Evolutionary conservation across 2,888 invertebrate species (phyloP).

Genomic region (Alsophila aescularia): DNA sequence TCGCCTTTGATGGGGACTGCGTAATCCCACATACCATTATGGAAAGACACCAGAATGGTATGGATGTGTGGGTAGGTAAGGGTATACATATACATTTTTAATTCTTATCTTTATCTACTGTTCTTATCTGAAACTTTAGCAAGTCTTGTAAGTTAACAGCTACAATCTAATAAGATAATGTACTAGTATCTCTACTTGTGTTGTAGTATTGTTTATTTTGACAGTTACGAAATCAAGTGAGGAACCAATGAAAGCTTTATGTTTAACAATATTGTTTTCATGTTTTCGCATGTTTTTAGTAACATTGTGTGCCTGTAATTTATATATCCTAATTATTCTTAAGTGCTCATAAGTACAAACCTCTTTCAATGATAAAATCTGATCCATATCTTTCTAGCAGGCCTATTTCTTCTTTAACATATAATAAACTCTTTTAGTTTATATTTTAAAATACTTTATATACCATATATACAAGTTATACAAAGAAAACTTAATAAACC

Average conservation of each 20-base stretch:
- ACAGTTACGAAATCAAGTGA: too few species aligned
- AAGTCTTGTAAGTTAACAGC: background rate
- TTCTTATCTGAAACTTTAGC: constrained; percentile 6
- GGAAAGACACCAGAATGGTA: constrained; percentile 84
- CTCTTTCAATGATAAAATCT: too few species aligned
- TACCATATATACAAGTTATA: too few species aligned
- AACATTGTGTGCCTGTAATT: background rate
- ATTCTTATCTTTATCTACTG: constrained; percentile 9
- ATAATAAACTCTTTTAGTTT: too few species aligned
- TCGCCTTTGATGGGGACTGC: constrained; percentile 57
- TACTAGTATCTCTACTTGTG: background rate
- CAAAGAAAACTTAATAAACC: background rate
- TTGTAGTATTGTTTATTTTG: too few species aligned
- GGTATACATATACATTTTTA: constrained; percentile 59
- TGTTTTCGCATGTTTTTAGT: background rate
- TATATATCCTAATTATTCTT: too few species aligned
- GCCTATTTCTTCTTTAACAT: too few species aligned
- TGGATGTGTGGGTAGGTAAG: constrained; percentile 86
- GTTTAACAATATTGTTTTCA: too few species aligned
- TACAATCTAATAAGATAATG: constrained; percentile 1
- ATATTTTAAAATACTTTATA: too few species aligned
- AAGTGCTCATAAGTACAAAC: too few species aligned
- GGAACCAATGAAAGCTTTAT: too few species aligned
- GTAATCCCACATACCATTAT: constrained; percentile 76
- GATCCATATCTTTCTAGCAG: too few species aligned